Evolutionary conservation across 2,797 vertebrate species (phyloP), one percentile per base, ranked within the genome.

Genomic region (Molothrus ater): DNA sequence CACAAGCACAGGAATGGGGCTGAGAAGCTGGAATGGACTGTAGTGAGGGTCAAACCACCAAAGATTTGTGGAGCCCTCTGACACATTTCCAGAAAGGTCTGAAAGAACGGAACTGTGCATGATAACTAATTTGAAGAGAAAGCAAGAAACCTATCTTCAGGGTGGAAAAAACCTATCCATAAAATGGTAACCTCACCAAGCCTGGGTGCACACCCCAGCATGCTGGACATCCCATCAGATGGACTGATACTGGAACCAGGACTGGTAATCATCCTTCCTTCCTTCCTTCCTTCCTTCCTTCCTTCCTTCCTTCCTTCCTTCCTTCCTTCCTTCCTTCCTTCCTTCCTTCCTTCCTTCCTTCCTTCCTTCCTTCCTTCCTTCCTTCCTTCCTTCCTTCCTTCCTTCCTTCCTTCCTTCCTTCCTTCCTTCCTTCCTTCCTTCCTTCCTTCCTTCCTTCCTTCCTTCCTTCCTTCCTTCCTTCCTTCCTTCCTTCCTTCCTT

Each of bases 401-500:
- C 48, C 47, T 25, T 9, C 47, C n/a, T 45, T 28, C 18, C 18
- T 6, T 31, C 18, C 51, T 31, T 38, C 36, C n/a, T 48, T 10
- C 48, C 48, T 50, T 28, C 48, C 25, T 26, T 16, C 48, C 47
- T 25, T 9, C 47, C 7, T 36, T 8, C 20, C 53, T 32, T 12
- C 20, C 6, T 21, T 17, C 2, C 9, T 2, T 24, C 19, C 7
- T 34, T 24, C 2, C 12, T 2, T 25, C 7, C 25, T 26, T 16
- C 48, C 47, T 25, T 9, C 47, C 34, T 36, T 28, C 18, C 18
- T 6, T 31, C 18, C 51, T 31, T 38, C 36, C n/a, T 48, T 10
- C 48, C 48, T 50, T 28, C 48, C 25, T 26, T 16, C 48, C 47
- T 25, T 9, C 47, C n/a, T 45, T 28, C 18, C 18, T 6, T 31